phyloP scores from a whole-genome alignment of 2,113 vertebrate species.

The Dasypus novemcinctus region DNA sequence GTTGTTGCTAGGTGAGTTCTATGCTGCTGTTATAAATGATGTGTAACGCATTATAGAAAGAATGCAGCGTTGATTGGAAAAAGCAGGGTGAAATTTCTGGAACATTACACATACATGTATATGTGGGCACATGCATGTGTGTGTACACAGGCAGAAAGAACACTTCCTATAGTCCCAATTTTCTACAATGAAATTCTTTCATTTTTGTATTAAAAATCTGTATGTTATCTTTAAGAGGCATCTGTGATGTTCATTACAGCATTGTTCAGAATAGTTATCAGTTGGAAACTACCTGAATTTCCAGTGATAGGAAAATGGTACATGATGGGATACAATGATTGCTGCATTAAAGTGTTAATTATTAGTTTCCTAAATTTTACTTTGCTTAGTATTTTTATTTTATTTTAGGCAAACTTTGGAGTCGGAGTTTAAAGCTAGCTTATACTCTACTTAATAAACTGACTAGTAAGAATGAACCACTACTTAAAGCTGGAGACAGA shows the following conservation, averaged over 20 bases:
- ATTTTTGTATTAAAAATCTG: slow-evolving; percentile 26
- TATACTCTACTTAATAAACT: slow-evolving; percentile 96
- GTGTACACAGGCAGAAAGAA: not conserved
- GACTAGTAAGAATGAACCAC: slow-evolving; percentile 91
- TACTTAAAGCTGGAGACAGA: slow-evolving; percentile 94
- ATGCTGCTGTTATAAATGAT: too few species aligned
- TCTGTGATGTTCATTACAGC: not conserved
- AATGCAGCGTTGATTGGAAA: not conserved
- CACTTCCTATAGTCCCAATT: not conserved
- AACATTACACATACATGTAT: not conserved
- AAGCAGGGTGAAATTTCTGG: not conserved
- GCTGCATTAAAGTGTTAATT: slow-evolving; percentile 21
- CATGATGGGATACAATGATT: not conserved
- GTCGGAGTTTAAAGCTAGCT: slow-evolving; percentile 94
- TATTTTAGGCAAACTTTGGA: slow-evolving; percentile 94
- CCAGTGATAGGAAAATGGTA: not conserved
- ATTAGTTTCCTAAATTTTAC: slow-evolving; percentile 1
- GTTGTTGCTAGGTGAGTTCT: not conserved
- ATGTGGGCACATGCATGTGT: not conserved
- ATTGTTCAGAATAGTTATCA: not conserved
- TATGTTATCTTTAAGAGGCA: slow-evolving; percentile 29
- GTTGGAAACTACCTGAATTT: not conserved
- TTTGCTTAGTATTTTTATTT: slow-evolving; percentile 58
- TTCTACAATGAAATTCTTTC: not conserved
- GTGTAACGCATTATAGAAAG: not conserved